A percentile compares a stretch with the other conserved stretches of the same genome.
These are phyloP conservation scores for Chaetura pelagica DNA, from an alignment of 2,113 vertebrate genomes.

Conservation along the genomic window DNA sequence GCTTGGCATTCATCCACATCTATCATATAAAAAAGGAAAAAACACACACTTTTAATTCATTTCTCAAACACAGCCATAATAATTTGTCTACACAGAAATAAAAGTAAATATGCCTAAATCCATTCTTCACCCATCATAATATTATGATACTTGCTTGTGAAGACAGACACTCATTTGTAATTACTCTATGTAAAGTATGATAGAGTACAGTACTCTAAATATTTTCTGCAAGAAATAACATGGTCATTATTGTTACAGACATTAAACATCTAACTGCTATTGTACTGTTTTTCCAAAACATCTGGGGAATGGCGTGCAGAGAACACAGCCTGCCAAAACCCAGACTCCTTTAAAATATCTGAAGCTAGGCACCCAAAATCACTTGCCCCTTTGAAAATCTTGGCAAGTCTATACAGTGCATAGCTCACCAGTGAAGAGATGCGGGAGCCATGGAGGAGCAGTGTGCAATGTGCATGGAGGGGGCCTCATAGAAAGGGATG, in stretches of 20 bases:
- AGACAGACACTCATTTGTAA: slow-evolving; percentile 43
- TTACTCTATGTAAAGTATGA: slow-evolving; percentile 33
- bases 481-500: background rate
- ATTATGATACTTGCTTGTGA: slow-evolving; percentile 29
- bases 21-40: slow-evolving; percentile 73
- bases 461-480: background rate
- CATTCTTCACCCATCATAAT: slow-evolving; percentile 6
- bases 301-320: slow-evolving; percentile 34
- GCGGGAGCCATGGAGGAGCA: background rate
- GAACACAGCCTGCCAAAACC: slow-evolving; percentile 20
- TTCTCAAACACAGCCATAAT: slow-evolving; percentile 53
- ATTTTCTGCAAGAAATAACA: slow-evolving; percentile 43
- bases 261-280: slow-evolving; percentile 32
- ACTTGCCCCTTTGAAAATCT: background rate
- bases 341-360: background rate
- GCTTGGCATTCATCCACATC: slow-evolving; percentile 99
- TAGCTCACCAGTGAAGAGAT: background rate
- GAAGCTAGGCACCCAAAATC: slow-evolving; percentile 6
- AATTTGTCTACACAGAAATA: slow-evolving; percentile 47
- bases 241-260: slow-evolving; percentile 43
- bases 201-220: slow-evolving; percentile 42
- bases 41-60: slow-evolving; percentile 48
- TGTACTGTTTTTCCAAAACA: slow-evolving; percentile 49
- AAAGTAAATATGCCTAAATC: slow-evolving; percentile 34
- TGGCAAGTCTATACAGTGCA: background rate